phyloP scores from a whole-genome alignment of 2,113 vertebrate species.

The Ia io region DNA sequence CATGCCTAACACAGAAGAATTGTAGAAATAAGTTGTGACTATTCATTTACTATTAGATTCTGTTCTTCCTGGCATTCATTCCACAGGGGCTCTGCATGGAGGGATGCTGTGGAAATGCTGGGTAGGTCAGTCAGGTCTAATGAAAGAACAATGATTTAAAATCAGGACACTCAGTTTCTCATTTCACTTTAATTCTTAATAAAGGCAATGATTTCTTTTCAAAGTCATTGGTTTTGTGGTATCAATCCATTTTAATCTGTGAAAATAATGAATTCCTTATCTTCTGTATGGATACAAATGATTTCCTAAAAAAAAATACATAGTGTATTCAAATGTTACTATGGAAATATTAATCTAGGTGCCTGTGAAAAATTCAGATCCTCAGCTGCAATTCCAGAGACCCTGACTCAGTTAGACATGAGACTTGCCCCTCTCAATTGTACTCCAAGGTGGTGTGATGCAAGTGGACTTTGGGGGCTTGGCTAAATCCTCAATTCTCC shows the following conservation, averaged over 20 bases:
- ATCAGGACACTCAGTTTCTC: not conserved
- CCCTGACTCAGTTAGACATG: not conserved
- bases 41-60: not conserved
- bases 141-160: not conserved
- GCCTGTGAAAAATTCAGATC: not conserved
- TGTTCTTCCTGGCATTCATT: not conserved
- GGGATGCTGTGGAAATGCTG: not conserved
- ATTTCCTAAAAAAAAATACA: not conserved
- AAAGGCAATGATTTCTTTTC: not conserved
- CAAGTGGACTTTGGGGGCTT: not conserved
- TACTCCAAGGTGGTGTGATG: rapidly evolving
- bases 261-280: not conserved
- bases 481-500: not conserved
- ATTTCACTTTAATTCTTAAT: not conserved
- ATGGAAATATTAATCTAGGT: not conserved
- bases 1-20: not conserved
- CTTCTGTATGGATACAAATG: not conserved
- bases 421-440: not conserved
- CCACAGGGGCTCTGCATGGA: not conserved
- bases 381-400: not conserved
- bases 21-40: not conserved
- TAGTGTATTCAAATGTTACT: not conserved
- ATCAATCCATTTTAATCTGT: not conserved
- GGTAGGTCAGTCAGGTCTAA: not conserved
- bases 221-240: not conserved